These are phyloP conservation scores for Pangasius mekongensis DNA, from an alignment of 2,797 vertebrate genomes.

Conservation along the genomic window DNA sequence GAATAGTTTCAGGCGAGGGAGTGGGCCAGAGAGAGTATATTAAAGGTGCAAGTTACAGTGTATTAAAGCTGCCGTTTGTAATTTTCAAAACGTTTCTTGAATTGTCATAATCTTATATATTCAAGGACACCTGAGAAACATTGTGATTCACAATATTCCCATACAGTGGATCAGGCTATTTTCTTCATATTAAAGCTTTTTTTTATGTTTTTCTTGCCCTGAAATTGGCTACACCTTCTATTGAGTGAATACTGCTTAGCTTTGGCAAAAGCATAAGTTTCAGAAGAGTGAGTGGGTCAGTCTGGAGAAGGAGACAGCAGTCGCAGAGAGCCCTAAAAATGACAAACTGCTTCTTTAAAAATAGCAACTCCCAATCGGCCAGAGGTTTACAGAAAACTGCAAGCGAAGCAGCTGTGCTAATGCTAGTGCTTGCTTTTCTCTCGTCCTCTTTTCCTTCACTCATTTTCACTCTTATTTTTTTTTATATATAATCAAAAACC, in stretches of 20 bases:
- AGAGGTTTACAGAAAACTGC: neutral
- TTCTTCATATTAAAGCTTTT: neutral
- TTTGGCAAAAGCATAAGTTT: neutral
- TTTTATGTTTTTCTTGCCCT: neutral
- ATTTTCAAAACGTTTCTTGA: neutral
- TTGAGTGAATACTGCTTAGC: neutral
- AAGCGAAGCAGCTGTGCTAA: neutral
- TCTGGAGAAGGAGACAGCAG: constrained; percentile 37
- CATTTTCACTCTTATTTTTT: constrained; percentile 17
- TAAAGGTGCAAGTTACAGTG: neutral
- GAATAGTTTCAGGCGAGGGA: neutral
- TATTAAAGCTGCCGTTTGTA: neutral
- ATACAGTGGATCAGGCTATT: neutral
- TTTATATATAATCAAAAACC: neutral
- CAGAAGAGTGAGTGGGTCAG: neutral
- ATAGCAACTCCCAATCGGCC: neutral
- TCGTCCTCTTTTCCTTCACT: neutral
- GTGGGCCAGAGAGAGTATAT: neutral
- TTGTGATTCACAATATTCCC: neutral
- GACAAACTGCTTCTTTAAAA: constrained; percentile 11
- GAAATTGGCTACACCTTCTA: neutral
- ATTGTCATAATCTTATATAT: neutral
- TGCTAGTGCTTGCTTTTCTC: constrained; percentile 20
- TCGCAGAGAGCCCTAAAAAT: neutral
- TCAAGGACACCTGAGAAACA: neutral